Evolutionary conservation across 2,797 vertebrate species (phyloP).

Genomic region (Myotis planiceps): DNA sequence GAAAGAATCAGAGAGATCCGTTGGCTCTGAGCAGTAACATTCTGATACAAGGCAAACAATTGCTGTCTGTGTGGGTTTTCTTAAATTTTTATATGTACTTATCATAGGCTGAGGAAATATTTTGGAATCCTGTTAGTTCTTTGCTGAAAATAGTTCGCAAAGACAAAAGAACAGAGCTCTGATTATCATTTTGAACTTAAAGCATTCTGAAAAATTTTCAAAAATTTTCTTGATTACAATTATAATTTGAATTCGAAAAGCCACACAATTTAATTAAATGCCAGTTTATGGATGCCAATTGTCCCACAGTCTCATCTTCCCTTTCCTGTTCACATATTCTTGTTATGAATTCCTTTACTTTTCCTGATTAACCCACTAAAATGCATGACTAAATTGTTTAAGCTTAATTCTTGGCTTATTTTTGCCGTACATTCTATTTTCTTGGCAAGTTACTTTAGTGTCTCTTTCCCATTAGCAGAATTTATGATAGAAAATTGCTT

Average conservation of each 20-base stretch:
- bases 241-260: constrained; percentile 29
- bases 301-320: neutral
- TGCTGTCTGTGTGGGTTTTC: neutral
- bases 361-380: constrained; percentile 3
- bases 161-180: constrained; percentile 15
- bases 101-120: neutral
- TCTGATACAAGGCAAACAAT: neutral
- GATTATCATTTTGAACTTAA: constrained; percentile 50
- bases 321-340: neutral
- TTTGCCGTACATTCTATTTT: constrained; percentile 26
- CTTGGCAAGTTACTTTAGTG: constrained; percentile 46
- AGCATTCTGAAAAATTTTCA: neutral
- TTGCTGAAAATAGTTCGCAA: constrained; percentile 30
- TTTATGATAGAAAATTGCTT: constrained; percentile 60
- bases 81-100: neutral
- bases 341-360: neutral
- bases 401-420: constrained; percentile 7
- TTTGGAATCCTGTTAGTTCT: constrained; percentile 19
- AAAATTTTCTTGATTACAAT: constrained; percentile 48
- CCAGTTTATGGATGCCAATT: neutral
- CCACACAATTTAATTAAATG: neutral
- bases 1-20: neutral
- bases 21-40: neutral
- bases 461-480: constrained; percentile 45
- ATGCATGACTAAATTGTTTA: neutral